phyloP scores from a whole-genome alignment of 2,888 invertebrate species.

The Drosophila emarginata region DNA sequence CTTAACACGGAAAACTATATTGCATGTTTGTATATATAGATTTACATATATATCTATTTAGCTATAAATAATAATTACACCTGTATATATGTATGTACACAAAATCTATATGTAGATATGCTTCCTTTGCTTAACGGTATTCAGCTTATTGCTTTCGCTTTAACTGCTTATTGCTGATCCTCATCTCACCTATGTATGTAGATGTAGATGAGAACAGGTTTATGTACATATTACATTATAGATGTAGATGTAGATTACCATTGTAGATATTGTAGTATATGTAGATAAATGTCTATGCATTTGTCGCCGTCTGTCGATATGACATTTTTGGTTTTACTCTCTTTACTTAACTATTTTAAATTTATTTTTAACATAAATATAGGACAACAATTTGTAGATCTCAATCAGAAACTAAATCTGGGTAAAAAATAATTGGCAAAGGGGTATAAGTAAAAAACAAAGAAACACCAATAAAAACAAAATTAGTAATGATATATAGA shows the following conservation, averaged over 20 bases:
- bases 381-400: constrained; percentile 49
- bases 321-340: not conserved
- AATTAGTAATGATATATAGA: not conserved
- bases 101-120: not conserved
- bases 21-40: constrained; percentile 28
- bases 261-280: not conserved
- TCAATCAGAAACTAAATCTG: constrained; percentile 31
- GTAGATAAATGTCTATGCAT: not conserved
- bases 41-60: not conserved
- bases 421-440: constrained; percentile 55
- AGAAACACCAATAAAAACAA: constrained; percentile 32
- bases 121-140: constrained; percentile 4
- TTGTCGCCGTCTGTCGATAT: not conserved
- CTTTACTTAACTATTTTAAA: not conserved
- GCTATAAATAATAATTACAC: not conserved
- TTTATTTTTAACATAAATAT: constrained; percentile 42
- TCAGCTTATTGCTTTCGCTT: not conserved
- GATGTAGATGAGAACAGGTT: not conserved
- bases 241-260: not conserved
- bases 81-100: not conserved
- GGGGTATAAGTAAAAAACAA: constrained; percentile 22
- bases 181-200: not conserved
- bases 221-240: not conserved
- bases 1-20: not conserved
- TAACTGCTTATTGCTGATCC: not conserved